Evolutionary conservation across 2,113 vertebrate species (phyloP).

Genomic region (Dermatemys mawii): DNA sequence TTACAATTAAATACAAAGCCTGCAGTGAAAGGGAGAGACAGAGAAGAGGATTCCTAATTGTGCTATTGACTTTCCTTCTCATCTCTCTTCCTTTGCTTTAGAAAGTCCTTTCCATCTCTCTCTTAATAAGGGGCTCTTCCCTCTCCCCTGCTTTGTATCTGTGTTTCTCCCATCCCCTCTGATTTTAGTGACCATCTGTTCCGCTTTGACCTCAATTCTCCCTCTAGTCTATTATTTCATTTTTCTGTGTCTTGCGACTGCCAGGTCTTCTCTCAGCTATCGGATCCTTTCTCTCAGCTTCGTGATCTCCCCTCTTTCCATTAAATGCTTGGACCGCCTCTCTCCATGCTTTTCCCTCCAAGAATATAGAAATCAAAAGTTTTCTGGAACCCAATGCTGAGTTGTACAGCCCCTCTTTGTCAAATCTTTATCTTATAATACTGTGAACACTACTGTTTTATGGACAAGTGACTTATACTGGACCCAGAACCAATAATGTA

Average conservation of each 20-base stretch:
- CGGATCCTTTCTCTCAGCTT: background rate
- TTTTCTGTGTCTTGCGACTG: conserved; percentile 1
- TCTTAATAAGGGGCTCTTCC: conserved; percentile 42
- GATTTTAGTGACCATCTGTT: conserved; percentile 60
- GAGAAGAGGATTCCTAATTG: conserved; percentile 18
- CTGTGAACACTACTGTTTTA: background rate
- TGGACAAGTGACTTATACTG: background rate
- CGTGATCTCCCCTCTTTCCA: background rate
- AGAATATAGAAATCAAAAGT: background rate
- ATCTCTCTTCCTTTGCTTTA: background rate
- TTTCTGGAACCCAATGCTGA: background rate
- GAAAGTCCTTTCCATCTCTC: conserved; percentile 37
- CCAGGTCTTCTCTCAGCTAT: conserved; percentile 11
- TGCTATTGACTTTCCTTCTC: background rate
- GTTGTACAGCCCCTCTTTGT: background rate
- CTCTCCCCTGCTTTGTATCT: conserved; percentile 33
- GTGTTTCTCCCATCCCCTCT: conserved; percentile 31
- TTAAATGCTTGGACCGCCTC: background rate
- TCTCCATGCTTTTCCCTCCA: background rate
- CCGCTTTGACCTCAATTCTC: conserved; percentile 58
- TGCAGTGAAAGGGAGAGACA: background rate
- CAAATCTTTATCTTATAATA: background rate
- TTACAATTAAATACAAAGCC: conserved; percentile 20
- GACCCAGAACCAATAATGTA: accelerated
- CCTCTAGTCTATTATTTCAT: conserved; percentile 21